Conservation (phyloP, 1,140 invertebrate genomes). For the Nasonia longicornis region DNA sequence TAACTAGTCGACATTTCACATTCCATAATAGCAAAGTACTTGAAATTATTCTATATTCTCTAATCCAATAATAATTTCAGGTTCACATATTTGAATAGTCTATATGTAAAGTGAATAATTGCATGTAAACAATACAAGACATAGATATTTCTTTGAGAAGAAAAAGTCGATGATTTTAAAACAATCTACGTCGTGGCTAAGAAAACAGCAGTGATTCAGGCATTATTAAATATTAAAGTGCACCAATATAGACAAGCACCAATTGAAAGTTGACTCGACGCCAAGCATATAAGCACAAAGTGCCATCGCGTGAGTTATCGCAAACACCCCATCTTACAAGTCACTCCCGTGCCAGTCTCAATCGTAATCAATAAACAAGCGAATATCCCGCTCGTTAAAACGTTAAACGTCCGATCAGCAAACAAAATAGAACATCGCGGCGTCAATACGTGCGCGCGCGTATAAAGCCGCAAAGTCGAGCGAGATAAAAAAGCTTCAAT, state of each 20-base stretch:
- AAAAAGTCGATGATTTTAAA: too few species aligned
- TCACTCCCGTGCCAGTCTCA: neutral
- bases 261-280: neutral
- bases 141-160: too few species aligned
- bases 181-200: too few species aligned
- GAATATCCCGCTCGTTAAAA: neutral
- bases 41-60: too few species aligned
- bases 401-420: constrained; percentile 2
- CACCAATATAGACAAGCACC: neutral
- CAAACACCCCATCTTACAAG: neutral
- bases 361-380: constrained; percentile 5
- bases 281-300: neutral
- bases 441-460: neutral
- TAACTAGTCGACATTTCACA: too few species aligned
- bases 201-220: neutral
- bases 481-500: neutral
- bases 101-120: too few species aligned
- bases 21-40: too few species aligned
- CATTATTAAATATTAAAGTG: neutral
- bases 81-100: too few species aligned
- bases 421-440: neutral
- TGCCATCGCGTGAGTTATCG: neutral
- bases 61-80: too few species aligned
- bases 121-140: too few species aligned
- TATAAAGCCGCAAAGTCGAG: neutral